Percentiles rank a stretch among this genome's conserved stretches.
Evolutionary conservation across 2,113 vertebrate genomes (phyloP).

Genomic region (Rhizomys pruinosus): DNA sequence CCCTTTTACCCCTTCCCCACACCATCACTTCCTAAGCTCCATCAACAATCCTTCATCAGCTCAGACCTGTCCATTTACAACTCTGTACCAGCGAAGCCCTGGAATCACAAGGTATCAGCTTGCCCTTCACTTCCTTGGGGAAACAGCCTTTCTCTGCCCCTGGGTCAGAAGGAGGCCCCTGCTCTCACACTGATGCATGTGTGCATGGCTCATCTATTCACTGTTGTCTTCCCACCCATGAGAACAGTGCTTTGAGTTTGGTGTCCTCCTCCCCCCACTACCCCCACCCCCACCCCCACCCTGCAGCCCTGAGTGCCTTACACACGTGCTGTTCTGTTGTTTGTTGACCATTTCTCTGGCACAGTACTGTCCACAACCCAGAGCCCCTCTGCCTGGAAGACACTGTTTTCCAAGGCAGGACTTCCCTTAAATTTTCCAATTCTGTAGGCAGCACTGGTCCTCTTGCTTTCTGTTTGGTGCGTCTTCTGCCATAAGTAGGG

Average conservation of each 20-base stretch:
- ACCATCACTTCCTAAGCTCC: background rate
- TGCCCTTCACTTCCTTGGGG: background rate
- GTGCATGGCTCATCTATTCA: background rate
- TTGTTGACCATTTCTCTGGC: background rate
- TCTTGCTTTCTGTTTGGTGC: background rate
- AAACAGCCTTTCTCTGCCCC: too few species aligned
- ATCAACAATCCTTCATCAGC: background rate
- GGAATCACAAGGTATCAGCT: background rate
- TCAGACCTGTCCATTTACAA: background rate
- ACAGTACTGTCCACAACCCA: background rate
- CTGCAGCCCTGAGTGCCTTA: background rate
- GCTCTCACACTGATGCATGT: too few species aligned
- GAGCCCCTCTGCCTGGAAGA: background rate
- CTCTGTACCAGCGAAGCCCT: too few species aligned
- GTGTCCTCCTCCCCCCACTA: too few species aligned
- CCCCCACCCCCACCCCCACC: too few species aligned
- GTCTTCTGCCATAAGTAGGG: background rate
- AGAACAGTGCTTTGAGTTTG: background rate
- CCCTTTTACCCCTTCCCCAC: too few species aligned
- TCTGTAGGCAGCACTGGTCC: background rate
- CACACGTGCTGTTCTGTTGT: background rate
- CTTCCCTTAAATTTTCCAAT: background rate
- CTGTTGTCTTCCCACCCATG: rapidly evolving
- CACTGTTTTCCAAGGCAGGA: background rate
- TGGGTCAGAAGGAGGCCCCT: background rate